Conservation (phyloP, 2,888 invertebrate species). For the Mellilla xanthometata region DNA sequence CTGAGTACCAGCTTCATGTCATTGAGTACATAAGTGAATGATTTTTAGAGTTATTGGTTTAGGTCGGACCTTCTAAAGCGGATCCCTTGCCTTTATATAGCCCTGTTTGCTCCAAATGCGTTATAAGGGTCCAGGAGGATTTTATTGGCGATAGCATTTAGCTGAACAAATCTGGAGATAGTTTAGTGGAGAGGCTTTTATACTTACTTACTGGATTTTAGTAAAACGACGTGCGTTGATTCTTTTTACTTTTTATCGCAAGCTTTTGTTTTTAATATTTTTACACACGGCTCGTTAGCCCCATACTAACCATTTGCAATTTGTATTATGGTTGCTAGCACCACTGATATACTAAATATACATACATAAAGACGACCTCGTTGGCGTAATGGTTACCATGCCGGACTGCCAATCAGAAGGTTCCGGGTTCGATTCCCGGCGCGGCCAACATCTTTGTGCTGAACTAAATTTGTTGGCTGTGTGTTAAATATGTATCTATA, state of each 20-base stretch:
- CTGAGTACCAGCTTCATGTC: background rate
- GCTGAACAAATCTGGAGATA: constrained; percentile 14
- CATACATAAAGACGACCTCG: too few species aligned
- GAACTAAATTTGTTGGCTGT: too few species aligned
- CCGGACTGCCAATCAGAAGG: too few species aligned
- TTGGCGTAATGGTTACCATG: too few species aligned
- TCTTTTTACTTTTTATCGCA: background rate
- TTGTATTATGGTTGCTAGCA: too few species aligned
- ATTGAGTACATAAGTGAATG: constrained; percentile 15
- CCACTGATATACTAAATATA: too few species aligned
- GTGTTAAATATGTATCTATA: too few species aligned
- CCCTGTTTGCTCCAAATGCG: constrained; percentile 28
- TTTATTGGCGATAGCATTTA: constrained; percentile 26
- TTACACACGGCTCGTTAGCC: too few species aligned
- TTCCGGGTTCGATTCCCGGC: too few species aligned
- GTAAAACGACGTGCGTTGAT: background rate
- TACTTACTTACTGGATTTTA: too few species aligned
- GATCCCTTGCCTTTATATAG: constrained; percentile 26
- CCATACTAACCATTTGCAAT: too few species aligned
- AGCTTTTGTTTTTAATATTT: background rate
- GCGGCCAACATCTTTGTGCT: too few species aligned
- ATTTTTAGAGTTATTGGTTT: constrained; percentile 20
- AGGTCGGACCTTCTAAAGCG: constrained; percentile 16
- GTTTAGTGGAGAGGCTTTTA: constrained; percentile 3
- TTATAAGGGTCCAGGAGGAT: constrained; percentile 28